A percentile compares a stretch with the other conserved stretches of the same genome.
These are phyloP conservation scores for Etheostoma nigrum DNA, from an alignment of 2,797 vertebrate genomes.

Conservation along the genomic window DNA sequence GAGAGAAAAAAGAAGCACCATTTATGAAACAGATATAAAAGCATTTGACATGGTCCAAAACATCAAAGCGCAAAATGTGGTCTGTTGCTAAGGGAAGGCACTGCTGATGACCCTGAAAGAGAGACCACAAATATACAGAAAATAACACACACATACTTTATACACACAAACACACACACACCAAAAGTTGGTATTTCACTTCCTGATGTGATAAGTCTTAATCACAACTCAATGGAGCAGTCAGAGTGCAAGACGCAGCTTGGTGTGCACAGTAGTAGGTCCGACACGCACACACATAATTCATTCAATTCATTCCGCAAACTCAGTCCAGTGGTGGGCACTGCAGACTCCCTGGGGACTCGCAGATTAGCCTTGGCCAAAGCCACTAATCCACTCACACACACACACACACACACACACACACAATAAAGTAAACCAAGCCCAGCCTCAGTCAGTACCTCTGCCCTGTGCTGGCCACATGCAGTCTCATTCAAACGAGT, in stretches of 20 bases:
- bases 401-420: constrained; percentile 40
- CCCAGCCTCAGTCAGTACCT: constrained; percentile 14
- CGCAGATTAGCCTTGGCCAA: constrained; percentile 73
- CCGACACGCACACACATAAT: constrained; percentile 48
- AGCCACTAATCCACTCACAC: constrained; percentile 73
- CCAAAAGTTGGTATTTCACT: constrained; percentile 41
- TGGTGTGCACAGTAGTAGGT: constrained; percentile 38
- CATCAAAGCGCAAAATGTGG: constrained; percentile 36
- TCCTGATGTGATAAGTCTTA: constrained; percentile 64
- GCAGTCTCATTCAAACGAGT: constrained; percentile 50
- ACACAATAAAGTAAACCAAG: constrained; percentile 13
- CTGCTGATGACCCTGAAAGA: neutral
- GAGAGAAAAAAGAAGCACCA: neutral
- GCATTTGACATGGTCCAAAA: constrained; percentile 24
- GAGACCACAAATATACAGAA: neutral
- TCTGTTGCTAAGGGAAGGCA: constrained; percentile 12
- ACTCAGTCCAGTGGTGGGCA: constrained; percentile 60
- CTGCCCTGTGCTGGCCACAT: constrained; percentile 33
- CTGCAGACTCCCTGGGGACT: constrained; percentile 75
- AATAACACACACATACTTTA: neutral
- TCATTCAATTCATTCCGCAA: constrained; percentile 63
- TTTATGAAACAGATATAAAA: constrained; percentile 12
- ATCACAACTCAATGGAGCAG: constrained; percentile 68
- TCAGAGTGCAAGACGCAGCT: constrained; percentile 39
- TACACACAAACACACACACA: constrained; percentile 27